These are phyloP conservation scores for Archocentrus centrarchus DNA, from an alignment of 2,113 vertebrate species.

Conservation along the genomic window DNA sequence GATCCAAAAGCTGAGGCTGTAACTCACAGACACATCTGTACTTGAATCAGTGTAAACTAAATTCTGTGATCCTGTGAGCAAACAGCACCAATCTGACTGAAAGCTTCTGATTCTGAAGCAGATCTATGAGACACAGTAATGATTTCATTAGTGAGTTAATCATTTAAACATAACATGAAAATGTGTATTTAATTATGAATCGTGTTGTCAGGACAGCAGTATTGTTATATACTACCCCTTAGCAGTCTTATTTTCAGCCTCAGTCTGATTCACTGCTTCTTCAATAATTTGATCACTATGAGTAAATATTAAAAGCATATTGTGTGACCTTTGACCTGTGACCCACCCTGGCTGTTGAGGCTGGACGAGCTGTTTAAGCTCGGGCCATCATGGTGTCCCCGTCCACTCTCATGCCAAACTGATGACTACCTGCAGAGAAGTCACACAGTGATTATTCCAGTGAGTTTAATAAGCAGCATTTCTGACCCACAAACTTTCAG, in stretches of 20 bases:
- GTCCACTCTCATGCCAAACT: constrained; percentile 82
- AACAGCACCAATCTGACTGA: too few species aligned
- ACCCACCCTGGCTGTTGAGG: constrained; percentile 80
- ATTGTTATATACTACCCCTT: neutral
- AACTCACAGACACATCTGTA: neutral
- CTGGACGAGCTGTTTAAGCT: constrained; percentile 84
- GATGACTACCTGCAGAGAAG: neutral
- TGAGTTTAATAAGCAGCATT: too few species aligned
- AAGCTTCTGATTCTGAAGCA: too few species aligned
- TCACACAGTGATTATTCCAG: too few species aligned
- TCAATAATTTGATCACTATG: neutral
- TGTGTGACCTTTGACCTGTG: constrained; percentile 5
- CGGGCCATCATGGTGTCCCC: constrained; percentile 88
- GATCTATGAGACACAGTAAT: too few species aligned
- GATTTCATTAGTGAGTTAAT: neutral
- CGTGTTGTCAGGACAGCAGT: neutral
- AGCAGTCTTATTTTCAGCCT: neutral
- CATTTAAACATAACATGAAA: neutral
- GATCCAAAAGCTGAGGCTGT: neutral
- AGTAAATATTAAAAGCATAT: neutral
- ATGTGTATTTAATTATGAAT: neutral
- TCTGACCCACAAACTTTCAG: too few species aligned
- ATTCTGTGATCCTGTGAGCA: too few species aligned
- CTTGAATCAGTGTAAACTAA: too few species aligned
- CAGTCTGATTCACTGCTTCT: neutral